Conservation (phyloP, 2,113 vertebrate genomes). For the Pan paniscus region DNA sequence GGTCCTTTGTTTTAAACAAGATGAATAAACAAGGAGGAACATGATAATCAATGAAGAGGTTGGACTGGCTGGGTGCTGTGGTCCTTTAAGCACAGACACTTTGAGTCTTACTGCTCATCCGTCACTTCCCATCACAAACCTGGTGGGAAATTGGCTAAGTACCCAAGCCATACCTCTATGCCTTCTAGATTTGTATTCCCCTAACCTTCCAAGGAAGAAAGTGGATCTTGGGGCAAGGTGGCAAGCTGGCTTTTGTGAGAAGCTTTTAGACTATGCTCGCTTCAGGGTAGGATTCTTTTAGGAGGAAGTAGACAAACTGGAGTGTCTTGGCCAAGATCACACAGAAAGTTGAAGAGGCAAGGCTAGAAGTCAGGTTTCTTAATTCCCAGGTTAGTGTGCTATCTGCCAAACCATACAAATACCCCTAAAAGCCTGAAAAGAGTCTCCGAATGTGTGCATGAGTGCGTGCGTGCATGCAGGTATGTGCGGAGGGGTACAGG, state of each 20-base stretch:
- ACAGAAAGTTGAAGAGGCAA: neutral
- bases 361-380: neutral
- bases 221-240: neutral
- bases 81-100: neutral
- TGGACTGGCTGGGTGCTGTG: neutral
- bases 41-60: neutral
- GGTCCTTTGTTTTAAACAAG: constrained; percentile 22
- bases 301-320: neutral
- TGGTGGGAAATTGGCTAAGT: neutral
- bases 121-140: neutral
- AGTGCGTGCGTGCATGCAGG: neutral
- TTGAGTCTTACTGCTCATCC: neutral
- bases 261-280: neutral
- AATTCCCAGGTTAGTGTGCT: neutral
- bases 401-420: fast-evolving
- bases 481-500: neutral
- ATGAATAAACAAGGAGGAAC: neutral
- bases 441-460: neutral
- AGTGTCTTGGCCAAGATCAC: neutral
- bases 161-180: neutral
- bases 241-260: neutral
- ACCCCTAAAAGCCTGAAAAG: neutral
- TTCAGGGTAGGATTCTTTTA: neutral
- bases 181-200: neutral
- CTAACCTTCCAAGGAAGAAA: neutral